These are phyloP conservation scores for Hydrotaea diabolus DNA, from an alignment of 2,888 invertebrate genomes.

Conservation along the genomic window DNA sequence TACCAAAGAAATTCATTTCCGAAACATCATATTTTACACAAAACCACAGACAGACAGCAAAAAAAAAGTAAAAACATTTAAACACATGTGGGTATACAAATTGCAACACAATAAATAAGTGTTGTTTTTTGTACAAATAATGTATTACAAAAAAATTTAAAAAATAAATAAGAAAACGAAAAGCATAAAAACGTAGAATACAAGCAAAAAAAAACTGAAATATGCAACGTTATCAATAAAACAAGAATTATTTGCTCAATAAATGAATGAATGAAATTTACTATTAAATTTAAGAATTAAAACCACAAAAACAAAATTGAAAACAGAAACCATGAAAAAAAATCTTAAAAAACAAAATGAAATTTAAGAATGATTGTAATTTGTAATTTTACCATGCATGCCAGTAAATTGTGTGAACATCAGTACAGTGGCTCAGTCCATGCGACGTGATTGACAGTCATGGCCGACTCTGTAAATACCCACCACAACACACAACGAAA, in stretches of 20 bases:
- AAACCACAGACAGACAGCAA: neutral
- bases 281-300: slow-evolving; percentile 42
- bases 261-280: slow-evolving; percentile 51
- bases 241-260: slow-evolving; percentile 55
- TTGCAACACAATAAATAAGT: slow-evolving; percentile 23
- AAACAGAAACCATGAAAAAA: slow-evolving; percentile 16
- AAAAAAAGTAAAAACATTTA: neutral
- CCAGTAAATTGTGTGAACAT: slow-evolving; percentile 1
- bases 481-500: neutral
- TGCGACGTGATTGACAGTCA: neutral
- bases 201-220: slow-evolving; percentile 32
- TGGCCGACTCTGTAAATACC: neutral
- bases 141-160: too few species aligned
- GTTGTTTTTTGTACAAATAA: neutral
- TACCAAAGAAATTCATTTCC: slow-evolving; percentile 39
- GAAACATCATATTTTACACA: slow-evolving; percentile 4
- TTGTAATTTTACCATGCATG: neutral
- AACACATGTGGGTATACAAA: neutral
- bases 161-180: neutral
- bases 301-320: slow-evolving; percentile 26
- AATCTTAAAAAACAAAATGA: slow-evolving; percentile 26
- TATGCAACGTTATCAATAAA: slow-evolving; percentile 45
- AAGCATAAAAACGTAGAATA: slow-evolving; percentile 1
- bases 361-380: slow-evolving; percentile 23
- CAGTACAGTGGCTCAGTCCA: neutral